Evolutionary conservation across 2,888 invertebrate species (phyloP).

Genomic region (Agrilus mali): DNA sequence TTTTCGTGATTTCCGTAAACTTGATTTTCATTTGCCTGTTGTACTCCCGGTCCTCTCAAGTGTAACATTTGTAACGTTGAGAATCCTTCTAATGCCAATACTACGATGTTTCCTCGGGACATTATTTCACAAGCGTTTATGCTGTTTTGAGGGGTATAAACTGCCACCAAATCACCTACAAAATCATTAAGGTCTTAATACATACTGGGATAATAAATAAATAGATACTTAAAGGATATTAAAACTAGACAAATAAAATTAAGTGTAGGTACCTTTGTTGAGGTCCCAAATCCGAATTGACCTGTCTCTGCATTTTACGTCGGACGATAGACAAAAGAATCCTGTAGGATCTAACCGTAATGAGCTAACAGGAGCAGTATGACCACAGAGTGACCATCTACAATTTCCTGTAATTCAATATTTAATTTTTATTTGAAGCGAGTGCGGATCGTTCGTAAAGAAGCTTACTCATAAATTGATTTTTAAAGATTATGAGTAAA

Average conservation of each 20-base stretch:
- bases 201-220: not conserved
- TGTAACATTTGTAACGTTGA: constrained; percentile 52
- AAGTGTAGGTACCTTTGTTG: constrained; percentile 47
- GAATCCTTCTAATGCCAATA: constrained; percentile 56
- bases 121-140: constrained; percentile 68
- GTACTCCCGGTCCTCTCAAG: constrained; percentile 33
- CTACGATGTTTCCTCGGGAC: constrained; percentile 56
- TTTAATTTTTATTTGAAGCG: too few relatives aligned
- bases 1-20: constrained; percentile 43
- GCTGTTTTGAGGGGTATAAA: constrained; percentile 62
- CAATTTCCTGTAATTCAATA: constrained; percentile 49
- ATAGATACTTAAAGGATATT: constrained; percentile 1
- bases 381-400: constrained; percentile 62
- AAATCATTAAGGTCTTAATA: constrained; percentile 12
- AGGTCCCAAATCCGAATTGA: constrained; percentile 75
- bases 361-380: constrained; percentile 62
- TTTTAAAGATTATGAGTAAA: too few relatives aligned
- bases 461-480: too few relatives aligned
- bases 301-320: constrained; percentile 56
- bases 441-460: too few relatives aligned
- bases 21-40: constrained; percentile 19
- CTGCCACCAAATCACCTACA: constrained; percentile 65
- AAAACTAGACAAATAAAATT: constrained; percentile 2
- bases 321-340: constrained; percentile 60
- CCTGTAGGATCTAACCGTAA: constrained; percentile 63